Percentiles rank a stretch among this genome's conserved stretches.
Evolutionary conservation across 2,888 invertebrate genomes (phyloP).

Genomic region (Maniola hyperantus): DNA sequence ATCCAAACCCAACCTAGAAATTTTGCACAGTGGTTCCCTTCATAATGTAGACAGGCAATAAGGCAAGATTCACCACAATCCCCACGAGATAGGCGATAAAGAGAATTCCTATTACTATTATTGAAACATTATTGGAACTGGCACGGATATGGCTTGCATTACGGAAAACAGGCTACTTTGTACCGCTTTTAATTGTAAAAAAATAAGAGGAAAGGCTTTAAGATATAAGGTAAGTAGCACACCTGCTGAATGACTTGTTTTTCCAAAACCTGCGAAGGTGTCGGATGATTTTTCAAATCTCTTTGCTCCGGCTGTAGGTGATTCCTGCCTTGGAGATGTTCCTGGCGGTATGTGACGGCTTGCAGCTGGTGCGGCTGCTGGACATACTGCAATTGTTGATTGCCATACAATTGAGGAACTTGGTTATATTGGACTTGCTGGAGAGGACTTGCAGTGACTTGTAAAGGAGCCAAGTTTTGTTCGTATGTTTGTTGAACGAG

Average conservation of each 20-base stretch:
- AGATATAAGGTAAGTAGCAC: no score
- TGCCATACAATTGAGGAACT: constrained; percentile 32
- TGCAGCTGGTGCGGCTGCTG: constrained; percentile 39
- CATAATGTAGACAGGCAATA: no score
- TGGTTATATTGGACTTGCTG: constrained; percentile 36
- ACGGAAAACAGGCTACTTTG: no score
- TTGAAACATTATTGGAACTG: no score
- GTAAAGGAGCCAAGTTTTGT: constrained; percentile 29
- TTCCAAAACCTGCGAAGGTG: constrained; percentile 37
- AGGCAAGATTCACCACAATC: no score
- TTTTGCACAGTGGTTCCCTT: no score
- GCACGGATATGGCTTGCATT: no score
- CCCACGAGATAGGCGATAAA: no score
- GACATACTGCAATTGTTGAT: constrained; percentile 37
- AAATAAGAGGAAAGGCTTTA: no score
- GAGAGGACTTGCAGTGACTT: constrained; percentile 27
- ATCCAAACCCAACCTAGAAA: no score
- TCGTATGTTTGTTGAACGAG: constrained; percentile 37
- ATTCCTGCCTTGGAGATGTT: constrained; percentile 35
- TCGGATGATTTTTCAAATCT: constrained; percentile 33
- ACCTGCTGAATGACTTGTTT: constrained; percentile 42
- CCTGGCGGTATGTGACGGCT: constrained; percentile 35
- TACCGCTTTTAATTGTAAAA: no score
- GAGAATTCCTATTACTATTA: no score
- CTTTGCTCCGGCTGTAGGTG: constrained; percentile 39